These are phyloP conservation scores for Drosophila ambigua DNA, from an alignment of 1,140 invertebrate species.

Conservation along the genomic window DNA sequence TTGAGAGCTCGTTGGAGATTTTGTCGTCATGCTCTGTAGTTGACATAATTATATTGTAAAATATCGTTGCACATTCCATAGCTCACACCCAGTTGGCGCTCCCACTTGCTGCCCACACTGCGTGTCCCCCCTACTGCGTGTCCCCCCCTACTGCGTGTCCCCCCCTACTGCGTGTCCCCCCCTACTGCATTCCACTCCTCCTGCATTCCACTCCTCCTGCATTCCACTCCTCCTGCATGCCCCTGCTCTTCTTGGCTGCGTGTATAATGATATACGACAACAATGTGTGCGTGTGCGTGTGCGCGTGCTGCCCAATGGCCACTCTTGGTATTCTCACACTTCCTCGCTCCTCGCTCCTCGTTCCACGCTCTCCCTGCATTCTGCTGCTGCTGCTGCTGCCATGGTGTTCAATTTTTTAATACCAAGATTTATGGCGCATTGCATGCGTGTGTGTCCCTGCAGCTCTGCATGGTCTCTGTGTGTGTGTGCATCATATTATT, in stretches of 20 bases:
- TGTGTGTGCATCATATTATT: conserved; percentile 54
- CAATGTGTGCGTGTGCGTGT: conserved; percentile 15
- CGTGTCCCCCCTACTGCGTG: too few species aligned
- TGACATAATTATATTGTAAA: conserved; percentile 81
- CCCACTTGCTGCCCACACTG: background rate
- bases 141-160: too few species aligned
- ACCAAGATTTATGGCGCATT: conserved; percentile 57
- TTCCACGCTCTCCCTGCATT: background rate
- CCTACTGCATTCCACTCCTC: too few species aligned
- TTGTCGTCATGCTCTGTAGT: conserved; percentile 67
- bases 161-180: too few species aligned
- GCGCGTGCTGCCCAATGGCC: conserved; percentile 38
- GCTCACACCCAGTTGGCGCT: conserved; percentile 3
- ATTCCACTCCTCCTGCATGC: too few species aligned
- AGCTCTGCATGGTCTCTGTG: background rate
- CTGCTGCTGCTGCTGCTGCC: background rate
- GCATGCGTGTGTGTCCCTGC: conserved; percentile 13
- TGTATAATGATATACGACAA: conserved; percentile 41
- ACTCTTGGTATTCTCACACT: conserved; percentile 15
- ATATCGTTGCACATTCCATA: conserved; percentile 64
- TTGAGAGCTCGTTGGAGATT: conserved; percentile 71
- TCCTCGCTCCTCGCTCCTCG: background rate
- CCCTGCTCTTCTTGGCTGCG: background rate
- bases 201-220: too few species aligned
- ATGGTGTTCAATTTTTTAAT: conserved; percentile 61